Evolutionary conservation across 2,113 vertebrate species (phyloP), one percentile per base, ranked within the genome.

Genomic region (Pardalotus punctatus): DNA sequence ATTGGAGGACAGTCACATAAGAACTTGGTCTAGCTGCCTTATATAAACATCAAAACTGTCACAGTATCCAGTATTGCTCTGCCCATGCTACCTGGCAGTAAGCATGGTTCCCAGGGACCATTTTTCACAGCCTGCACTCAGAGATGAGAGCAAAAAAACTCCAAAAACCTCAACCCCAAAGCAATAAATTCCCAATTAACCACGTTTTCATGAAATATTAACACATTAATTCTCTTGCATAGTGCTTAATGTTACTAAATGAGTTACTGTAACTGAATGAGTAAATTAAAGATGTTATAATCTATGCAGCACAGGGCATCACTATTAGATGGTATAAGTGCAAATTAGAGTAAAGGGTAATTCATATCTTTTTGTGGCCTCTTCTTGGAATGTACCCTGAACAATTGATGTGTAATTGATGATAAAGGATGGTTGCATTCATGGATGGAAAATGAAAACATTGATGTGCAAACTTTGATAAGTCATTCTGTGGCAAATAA

Each of bases 61-160:
- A 15, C 7, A 24, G 23, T 21, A 31, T 42, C 33, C 24, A 5
- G 11, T 28, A 31, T 35, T 9, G 1, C 29, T 70, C n/a, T 48
- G 25, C 24, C 31, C 3, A 4, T 62, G 17, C 35, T 10, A 10
- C 0, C 0, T 47, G 35, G 18, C 27, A 60, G 36, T 18, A 23
- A 69, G 23, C 7, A 12, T 35, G 7, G 12, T 14, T 85, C 79
- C 70, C 42, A 72, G 35, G 11, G 61, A 57, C 31, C 22, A n/a
- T 17, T 45, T 54, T 33, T 91, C 5, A 14, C 11, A 58, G 40
- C 11, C 24, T 56, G 73, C 19, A 19, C 18, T 20, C 10, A 71
- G 35, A 92, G 10, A 43, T 25, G 22, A 72, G 54, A 66, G 8
- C 5, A 38, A 40, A 40, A 24, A 33, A 29, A 50, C 27, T 12